Evolutionary conservation across 2,888 invertebrate genomes (phyloP).

Genomic region (Synergus itoensis): DNA sequence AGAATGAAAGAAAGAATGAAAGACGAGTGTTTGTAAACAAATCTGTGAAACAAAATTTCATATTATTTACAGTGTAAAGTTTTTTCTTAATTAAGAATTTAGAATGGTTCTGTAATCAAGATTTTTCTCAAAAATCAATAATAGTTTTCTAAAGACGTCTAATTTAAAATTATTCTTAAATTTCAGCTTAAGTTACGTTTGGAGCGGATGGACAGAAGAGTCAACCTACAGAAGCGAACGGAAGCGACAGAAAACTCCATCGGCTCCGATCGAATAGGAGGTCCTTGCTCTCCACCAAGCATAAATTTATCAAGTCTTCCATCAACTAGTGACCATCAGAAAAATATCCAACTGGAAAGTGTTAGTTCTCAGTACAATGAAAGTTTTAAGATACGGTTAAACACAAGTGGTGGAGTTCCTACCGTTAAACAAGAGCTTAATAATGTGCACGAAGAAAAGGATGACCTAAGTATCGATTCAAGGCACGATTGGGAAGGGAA

Average conservation of each 20-base stretch:
- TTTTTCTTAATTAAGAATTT: too few relatives aligned
- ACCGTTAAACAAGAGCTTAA: slow-evolving; percentile 73
- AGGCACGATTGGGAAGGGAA: slow-evolving; percentile 71
- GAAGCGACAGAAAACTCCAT: slow-evolving; percentile 72
- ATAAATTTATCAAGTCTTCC: slow-evolving; percentile 62
- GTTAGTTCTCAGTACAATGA: slow-evolving; percentile 70
- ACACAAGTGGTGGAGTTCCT: slow-evolving; percentile 75
- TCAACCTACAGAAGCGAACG: slow-evolving; percentile 77
- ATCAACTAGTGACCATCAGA: slow-evolving; percentile 68
- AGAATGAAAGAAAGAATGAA: background rate
- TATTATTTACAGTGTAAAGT: too few relatives aligned
- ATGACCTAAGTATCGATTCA: slow-evolving; percentile 62
- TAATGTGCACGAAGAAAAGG: slow-evolving; percentile 69
- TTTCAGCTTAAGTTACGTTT: slow-evolving; percentile 84
- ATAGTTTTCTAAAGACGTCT: background rate
- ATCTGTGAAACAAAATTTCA: background rate
- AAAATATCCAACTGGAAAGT: slow-evolving; percentile 61
- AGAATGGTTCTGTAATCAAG: background rate
- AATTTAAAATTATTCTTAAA: background rate
- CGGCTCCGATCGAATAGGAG: slow-evolving; percentile 64
- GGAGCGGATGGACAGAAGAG: slow-evolving; percentile 84
- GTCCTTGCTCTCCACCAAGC: slow-evolving; percentile 71
- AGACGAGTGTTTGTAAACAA: background rate
- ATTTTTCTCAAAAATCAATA: background rate
- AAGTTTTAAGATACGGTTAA: slow-evolving; percentile 75